Conservation (phyloP, 2,797 vertebrate genomes). For the Pseudotriccus pelzelni region DNA sequence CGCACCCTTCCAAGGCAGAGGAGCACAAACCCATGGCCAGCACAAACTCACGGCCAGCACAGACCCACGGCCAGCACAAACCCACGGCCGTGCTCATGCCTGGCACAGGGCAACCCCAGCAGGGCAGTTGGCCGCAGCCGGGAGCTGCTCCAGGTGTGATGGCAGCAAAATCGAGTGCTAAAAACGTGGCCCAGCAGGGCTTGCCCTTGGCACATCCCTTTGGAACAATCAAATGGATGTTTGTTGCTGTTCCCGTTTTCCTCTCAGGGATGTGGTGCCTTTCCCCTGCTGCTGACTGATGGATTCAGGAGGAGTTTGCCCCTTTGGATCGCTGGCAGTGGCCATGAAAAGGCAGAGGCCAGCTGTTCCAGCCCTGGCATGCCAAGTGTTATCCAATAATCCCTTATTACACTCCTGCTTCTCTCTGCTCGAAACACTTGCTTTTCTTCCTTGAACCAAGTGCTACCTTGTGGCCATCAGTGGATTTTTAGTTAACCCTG, state of each 20-base stretch:
- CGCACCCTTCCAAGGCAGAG: neutral
- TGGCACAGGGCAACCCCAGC: neutral
- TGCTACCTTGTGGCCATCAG: conserved; percentile 41
- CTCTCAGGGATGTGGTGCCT: neutral
- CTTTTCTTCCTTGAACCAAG: conserved; percentile 40
- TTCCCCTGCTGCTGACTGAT: accelerated
- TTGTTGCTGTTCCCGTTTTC: neutral
- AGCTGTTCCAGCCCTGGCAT: neutral
- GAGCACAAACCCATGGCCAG: neutral
- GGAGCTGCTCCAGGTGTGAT: neutral
- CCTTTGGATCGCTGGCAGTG: neutral
- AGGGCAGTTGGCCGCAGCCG: neutral
- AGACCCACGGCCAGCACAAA: neutral
- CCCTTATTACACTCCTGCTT: neutral
- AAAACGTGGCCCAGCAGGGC: neutral
- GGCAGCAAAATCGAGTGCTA: neutral
- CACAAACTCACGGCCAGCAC: neutral
- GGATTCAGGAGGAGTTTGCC: neutral
- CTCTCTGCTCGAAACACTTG: neutral
- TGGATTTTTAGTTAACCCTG: conserved; percentile 30
- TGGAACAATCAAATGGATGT: neutral
- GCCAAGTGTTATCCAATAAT: neutral
- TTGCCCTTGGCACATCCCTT: neutral
- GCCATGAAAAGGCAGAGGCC: neutral
- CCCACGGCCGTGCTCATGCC: neutral